Conservation (phyloP, 2,113 vertebrate species). For the Caretta caretta region DNA sequence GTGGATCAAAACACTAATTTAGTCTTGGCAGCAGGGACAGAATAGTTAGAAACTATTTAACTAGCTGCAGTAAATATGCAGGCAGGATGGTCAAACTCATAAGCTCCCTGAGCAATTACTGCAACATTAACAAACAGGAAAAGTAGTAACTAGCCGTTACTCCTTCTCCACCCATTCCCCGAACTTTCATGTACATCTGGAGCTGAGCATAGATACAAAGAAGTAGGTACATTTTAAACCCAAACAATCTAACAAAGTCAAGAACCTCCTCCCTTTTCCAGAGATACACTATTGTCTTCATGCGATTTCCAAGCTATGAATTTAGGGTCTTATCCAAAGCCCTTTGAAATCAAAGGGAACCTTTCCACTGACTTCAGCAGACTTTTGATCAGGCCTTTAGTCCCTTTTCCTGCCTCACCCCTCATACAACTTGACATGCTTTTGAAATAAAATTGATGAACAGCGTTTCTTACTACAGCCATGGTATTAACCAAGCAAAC, state of each 20-base stretch:
- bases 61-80: neutral
- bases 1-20: neutral
- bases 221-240: neutral
- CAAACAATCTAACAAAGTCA: neutral
- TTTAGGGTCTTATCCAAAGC: neutral
- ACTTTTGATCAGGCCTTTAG: neutral
- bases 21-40: neutral
- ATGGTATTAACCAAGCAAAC: neutral
- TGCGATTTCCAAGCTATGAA: neutral
- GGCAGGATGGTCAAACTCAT: neutral
- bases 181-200: neutral
- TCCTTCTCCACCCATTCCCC: neutral
- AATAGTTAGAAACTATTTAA: neutral
- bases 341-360: neutral
- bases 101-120: neutral
- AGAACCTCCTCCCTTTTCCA: neutral
- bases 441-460: neutral
- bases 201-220: rapidly evolving
- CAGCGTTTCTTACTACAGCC: neutral
- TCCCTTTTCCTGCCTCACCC: neutral
- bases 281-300: neutral
- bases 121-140: neutral
- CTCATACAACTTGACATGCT: neutral
- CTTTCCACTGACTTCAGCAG: neutral
- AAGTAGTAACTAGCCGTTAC: neutral